phyloP scores from a whole-genome alignment of 2,888 invertebrate genomes.

The Amaurobius ferox region DNA sequence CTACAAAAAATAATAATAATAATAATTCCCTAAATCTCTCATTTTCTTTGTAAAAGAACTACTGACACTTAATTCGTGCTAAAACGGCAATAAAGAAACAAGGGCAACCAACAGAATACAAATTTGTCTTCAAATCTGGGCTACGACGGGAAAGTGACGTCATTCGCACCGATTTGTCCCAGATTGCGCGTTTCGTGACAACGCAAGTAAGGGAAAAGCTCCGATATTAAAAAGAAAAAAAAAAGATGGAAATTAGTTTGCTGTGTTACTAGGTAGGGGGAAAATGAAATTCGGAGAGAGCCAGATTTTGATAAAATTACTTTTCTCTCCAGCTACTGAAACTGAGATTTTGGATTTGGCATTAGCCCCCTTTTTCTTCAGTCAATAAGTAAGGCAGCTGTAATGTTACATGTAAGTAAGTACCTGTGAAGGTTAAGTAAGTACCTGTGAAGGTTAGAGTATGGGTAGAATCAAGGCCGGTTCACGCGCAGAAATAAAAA shows the following conservation, averaged over 20 bases:
- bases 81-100: no score
- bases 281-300: background rate
- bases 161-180: background rate
- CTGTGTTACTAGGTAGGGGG: background rate
- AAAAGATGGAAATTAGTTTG: background rate
- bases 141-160: background rate
- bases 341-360: background rate
- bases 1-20: no score
- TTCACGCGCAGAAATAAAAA: no score
- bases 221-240: no score
- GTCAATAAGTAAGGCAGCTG: background rate
- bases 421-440: no score
- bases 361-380: background rate
- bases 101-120: no score
- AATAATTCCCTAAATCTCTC: no score
- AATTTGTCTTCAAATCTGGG: no score
- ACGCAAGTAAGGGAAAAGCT: background rate
- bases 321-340: background rate
- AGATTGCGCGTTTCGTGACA: background rate
- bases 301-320: background rate
- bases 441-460: slow-evolving; percentile 10
- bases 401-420: no score
- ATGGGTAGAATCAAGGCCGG: background rate
- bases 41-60: no score
- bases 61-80: no score